Conservation (phyloP, 2,113 vertebrate species). For the Epinephelus cyanopodus region DNA sequence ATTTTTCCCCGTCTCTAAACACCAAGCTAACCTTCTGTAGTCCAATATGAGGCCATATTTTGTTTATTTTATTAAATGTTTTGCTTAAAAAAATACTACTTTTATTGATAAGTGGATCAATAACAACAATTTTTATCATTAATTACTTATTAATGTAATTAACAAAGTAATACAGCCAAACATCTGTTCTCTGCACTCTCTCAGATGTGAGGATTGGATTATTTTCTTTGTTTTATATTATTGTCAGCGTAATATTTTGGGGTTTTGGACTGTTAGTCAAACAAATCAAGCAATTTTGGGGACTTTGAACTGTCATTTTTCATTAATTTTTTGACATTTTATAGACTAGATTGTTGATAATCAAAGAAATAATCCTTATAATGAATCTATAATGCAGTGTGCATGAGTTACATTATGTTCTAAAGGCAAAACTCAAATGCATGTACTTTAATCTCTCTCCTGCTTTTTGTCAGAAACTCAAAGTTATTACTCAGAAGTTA, state of each 20-base stretch:
- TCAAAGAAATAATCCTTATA: neutral
- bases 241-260: neutral
- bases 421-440: no score
- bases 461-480: neutral
- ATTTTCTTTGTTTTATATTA: neutral
- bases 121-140: neutral
- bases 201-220: neutral
- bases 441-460: neutral
- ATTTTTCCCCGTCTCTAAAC: neutral
- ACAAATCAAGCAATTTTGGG: neutral
- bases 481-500: neutral
- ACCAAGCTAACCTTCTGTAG: neutral
- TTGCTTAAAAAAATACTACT: neutral
- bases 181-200: neutral
- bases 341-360: neutral
- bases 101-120: neutral
- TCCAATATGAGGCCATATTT: neutral
- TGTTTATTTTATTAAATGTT: neutral
- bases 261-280: neutral
- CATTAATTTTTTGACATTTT: neutral
- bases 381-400: neutral
- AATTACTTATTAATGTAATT: no score
- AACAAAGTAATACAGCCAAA: neutral
- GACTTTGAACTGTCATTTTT: neutral
- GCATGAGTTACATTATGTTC: neutral